Evolutionary conservation across 1,140 invertebrate species (phyloP), one percentile per base, ranked within the genome.

Genomic region (Oryzaephilus surinamensis): DNA sequence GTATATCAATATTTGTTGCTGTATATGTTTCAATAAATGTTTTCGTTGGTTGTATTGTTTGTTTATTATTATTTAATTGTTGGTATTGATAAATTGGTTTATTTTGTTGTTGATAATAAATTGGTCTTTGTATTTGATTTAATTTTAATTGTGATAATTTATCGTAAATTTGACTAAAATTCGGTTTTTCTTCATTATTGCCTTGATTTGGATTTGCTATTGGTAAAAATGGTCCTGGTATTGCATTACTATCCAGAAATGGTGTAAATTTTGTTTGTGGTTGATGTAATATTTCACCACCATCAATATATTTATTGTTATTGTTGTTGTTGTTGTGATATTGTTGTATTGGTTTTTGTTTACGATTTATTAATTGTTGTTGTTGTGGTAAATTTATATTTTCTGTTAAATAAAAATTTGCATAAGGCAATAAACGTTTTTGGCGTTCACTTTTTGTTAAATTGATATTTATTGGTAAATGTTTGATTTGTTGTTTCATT

Each of bases 391-490:
- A 29, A 29, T 50, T 69, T 52, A 73, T 69, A 48, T 74, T 71
- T 38, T 76, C 77, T 1, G 76, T 70, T 12, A 81, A 66, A 55
- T 84, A 85, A 57, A 79, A 86, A 19, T 79, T 83, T 73, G 83
- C 81, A 54, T 86, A 86, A 1, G 82, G 84, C 52, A 87, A 80
- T 24, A 86, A 55, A 32, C 84, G 69, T 45, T 83, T 71, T 51
- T 79, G 79, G 24, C 84, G 68, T 61, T 81, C 60, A 5, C 41
- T 35, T 5, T 41, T 2, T 7, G 51, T 37, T 21, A 55, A 28
- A 4, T 43, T 50, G 2, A 43, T 29, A 12, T 28, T 50, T 51
- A 16, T 39, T 18, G 6, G 30, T 11, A 8, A n/a, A 12, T 35
- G 5, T 24, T 1, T 20, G 7, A 32, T 45, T 11, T 26, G 18